Evolutionary conservation across 2,797 vertebrate genomes (phyloP), one percentile per base, ranked within the genome.

Genomic region (Chanos chanos): DNA sequence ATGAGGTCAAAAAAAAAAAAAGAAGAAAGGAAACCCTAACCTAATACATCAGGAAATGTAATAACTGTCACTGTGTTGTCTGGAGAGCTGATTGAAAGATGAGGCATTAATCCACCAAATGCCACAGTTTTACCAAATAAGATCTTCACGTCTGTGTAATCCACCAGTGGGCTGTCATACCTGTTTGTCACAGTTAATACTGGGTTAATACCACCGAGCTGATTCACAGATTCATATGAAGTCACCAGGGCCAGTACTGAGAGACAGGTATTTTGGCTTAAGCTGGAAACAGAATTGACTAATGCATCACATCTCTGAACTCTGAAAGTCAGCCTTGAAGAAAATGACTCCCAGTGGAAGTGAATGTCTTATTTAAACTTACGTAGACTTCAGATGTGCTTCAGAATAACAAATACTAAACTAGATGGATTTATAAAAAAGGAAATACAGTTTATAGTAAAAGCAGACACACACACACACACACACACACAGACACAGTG

Each of bases 161-260:
- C 41, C 58, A 67, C 12, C 41, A 40, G 6, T 48, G 30, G 39
- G 39, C 48, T 55, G 50, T 30, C 27, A 25, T 53, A 59, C 43
- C 48, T 68, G 43, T 55, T 61, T 71, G 48, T 71, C 68, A 66
- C 43, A 64, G 61, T 71, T 69, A 68, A 73, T 68, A 48, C 45
- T 39, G 24, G n/a, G n/a, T n/a, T 57, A 61, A 72, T 71, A 53
- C 50, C 59, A 61, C 27, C 31, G 65, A 61, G 49, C 28, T 64
- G 56, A 64, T 71, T n/a, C 57, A 6, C 54, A 50, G 58, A 71
- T 72, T 64, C 69, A 27, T 9, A 21, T 1, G 22, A 36, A 53
- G 64, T 71, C 63, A 71, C 47, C 55, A 61, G 65, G 30, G 51
- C 24, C 60, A 51, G 66, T 57, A 49, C 47, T 47, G 28, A 53